phyloP scores from a whole-genome alignment of 2,113 vertebrate species.

The Colius striatus region DNA sequence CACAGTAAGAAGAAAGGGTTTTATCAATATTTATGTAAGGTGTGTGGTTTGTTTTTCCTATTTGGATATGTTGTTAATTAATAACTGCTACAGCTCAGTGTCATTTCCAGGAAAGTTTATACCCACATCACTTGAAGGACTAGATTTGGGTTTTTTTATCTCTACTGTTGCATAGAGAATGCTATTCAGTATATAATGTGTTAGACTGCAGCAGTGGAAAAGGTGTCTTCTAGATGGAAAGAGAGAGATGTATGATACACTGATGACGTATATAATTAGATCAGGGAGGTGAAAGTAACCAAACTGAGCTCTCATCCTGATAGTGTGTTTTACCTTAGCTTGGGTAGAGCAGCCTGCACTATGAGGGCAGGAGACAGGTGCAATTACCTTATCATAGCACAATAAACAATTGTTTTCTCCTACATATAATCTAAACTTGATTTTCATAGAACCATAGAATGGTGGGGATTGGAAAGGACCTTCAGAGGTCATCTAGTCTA shows the following conservation, averaged over 20 bases:
- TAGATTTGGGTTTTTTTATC: not conserved
- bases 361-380: rapidly evolving
- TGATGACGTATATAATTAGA: not conserved
- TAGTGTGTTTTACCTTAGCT: not conserved
- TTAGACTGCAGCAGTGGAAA: not conserved
- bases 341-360: not conserved
- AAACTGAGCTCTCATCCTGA: not conserved
- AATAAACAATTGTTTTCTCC: not conserved
- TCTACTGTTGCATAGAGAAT: not conserved
- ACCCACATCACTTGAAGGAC: not conserved
- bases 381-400: not conserved
- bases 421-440: not conserved
- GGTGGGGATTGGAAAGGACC: too few species aligned
- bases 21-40: constrained; percentile 32
- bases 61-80: constrained; percentile 5
- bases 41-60: constrained; percentile 14
- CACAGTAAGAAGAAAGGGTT: not conserved
- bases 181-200: not conserved
- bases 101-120: not conserved
- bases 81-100: not conserved
- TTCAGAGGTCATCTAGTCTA: too few species aligned
- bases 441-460: not conserved
- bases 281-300: not conserved
- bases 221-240: not conserved
- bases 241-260: not conserved